Evolutionary conservation across 2,113 vertebrate species (phyloP).

Genomic region (Nycticorax nycticorax): DNA sequence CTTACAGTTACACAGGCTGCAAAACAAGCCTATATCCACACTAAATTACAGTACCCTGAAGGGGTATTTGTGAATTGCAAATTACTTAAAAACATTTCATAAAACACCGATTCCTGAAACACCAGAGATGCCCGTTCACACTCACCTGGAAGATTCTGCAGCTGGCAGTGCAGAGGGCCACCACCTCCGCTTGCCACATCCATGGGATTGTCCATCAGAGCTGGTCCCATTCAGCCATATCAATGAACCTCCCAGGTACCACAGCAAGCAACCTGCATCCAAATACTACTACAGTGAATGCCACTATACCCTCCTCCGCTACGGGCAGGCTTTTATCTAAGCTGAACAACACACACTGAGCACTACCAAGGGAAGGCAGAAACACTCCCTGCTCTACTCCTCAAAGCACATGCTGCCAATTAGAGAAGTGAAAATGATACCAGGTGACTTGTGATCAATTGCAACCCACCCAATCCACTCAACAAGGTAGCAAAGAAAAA

Average conservation of each 20-base stretch:
- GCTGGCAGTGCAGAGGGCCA: neutral
- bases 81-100: neutral
- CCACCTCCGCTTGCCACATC: neutral
- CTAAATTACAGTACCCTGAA: neutral
- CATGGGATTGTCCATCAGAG: neutral
- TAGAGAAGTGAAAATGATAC: neutral
- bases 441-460: neutral
- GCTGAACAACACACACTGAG: accelerated
- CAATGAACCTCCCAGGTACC: accelerated
- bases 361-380: neutral
- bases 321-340: accelerated
- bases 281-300: neutral
- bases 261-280: neutral
- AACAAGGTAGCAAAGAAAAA: neutral
- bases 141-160: neutral
- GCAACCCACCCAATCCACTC: neutral
- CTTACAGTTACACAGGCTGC: neutral
- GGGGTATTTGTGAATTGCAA: neutral
- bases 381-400: accelerated
- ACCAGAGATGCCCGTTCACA: accelerated
- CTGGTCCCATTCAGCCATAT: neutral
- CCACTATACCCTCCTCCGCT: neutral
- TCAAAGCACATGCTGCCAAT: neutral
- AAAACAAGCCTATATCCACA: neutral
- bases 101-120: neutral